Evolutionary conservation across 2,888 invertebrate genomes (phyloP).

Genomic region (Choreutis nemorana): DNA sequence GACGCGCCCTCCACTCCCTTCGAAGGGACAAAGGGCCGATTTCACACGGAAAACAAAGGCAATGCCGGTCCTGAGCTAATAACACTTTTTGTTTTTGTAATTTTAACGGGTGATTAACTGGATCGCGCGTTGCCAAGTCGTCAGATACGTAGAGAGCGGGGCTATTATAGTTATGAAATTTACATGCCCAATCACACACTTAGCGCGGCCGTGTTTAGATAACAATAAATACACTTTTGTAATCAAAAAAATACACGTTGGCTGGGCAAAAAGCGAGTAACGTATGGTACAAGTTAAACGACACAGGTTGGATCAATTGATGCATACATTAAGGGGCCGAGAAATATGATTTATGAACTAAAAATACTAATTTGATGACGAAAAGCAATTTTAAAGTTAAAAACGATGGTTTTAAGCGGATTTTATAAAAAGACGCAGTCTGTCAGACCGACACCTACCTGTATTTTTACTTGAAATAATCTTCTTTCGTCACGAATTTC

Average conservation of each 20-base stretch:
- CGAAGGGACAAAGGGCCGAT: slow-evolving; percentile 59
- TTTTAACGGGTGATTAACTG: slow-evolving; percentile 29
- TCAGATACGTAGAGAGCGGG: slow-evolving; percentile 30
- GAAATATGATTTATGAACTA: slow-evolving; percentile 14
- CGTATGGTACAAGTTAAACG: slow-evolving; percentile 31
- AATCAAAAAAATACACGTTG: slow-evolving; percentile 9
- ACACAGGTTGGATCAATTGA: slow-evolving; percentile 22
- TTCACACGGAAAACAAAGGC: slow-evolving; percentile 59
- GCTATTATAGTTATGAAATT: slow-evolving; percentile 46
- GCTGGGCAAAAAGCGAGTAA: slow-evolving; percentile 13
- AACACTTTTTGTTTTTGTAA: slow-evolving; percentile 35
- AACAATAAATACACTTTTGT: slow-evolving; percentile 19
- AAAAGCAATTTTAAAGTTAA: slow-evolving; percentile 29
- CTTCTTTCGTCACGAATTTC: slow-evolving; percentile 46
- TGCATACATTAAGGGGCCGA: slow-evolving; percentile 26
- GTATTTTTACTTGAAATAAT: slow-evolving; percentile 47
- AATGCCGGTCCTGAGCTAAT: slow-evolving; percentile 43
- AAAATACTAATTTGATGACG: slow-evolving; percentile 14
- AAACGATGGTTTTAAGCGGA: slow-evolving; percentile 34
- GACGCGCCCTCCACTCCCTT: slow-evolving; percentile 52
- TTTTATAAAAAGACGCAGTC: slow-evolving; percentile 58
- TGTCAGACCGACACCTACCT: slow-evolving; percentile 60
- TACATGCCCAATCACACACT: too few species aligned
- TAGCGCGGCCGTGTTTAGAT: slow-evolving; percentile 23
- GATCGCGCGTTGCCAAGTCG: slow-evolving; percentile 49